Evolutionary conservation across 2,888 invertebrate genomes (phyloP).

Genomic region (Bombylius major): DNA sequence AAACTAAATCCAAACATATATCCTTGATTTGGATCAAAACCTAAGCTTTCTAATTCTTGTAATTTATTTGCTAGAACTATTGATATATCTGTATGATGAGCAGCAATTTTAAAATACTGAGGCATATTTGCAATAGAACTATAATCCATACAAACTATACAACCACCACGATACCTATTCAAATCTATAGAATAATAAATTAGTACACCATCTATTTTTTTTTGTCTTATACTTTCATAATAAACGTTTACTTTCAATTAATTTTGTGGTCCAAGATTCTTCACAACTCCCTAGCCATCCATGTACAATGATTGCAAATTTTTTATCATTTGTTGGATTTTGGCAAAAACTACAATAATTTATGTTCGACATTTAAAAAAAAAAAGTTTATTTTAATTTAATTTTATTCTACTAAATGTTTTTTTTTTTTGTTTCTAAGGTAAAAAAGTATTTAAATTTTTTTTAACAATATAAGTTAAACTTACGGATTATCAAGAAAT

Average conservation of each 20-base stretch:
- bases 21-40: slow-evolving; percentile 15
- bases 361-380: not conserved
- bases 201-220: not conserved
- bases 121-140: slow-evolving; percentile 13
- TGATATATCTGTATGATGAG: slow-evolving; percentile 14
- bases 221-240: not conserved
- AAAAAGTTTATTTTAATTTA: not conserved
- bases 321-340: slow-evolving; percentile 5
- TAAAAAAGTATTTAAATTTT: too few relatives aligned
- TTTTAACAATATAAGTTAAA: too few relatives aligned
- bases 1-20: slow-evolving; percentile 21
- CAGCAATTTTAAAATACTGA: slow-evolving; percentile 16
- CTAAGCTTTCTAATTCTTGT: slow-evolving; percentile 13
- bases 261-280: slow-evolving; percentile 15
- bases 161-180: slow-evolving; percentile 16
- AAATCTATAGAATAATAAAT: slow-evolving; percentile 12
- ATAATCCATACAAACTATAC: slow-evolving; percentile 22
- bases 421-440: too few relatives aligned
- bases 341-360: not conserved
- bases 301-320: slow-evolving; percentile 19
- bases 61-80: slow-evolving; percentile 15
- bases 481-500: too few relatives aligned
- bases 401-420: too few relatives aligned
- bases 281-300: slow-evolving; percentile 21
- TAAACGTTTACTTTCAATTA: slow-evolving; percentile 15